Conservation (phyloP, 2,113 vertebrate species). For the Corythornis cristatus region DNA sequence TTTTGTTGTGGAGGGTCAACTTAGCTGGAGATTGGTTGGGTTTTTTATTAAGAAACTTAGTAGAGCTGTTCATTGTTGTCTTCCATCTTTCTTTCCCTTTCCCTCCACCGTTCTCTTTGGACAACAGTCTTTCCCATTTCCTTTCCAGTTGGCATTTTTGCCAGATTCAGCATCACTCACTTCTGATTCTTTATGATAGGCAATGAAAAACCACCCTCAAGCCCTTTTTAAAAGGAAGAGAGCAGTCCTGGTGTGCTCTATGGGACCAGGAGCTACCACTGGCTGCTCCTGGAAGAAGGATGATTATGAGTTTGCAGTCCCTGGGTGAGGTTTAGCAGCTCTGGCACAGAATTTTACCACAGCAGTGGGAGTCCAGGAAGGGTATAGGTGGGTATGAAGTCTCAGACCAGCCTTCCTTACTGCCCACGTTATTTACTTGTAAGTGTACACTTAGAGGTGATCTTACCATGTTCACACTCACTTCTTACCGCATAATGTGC, state of each 20-base stretch:
- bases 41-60: not conserved
- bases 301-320: not conserved
- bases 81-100: not conserved
- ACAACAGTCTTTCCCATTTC: not conserved
- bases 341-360: not conserved
- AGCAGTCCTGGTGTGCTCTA: not conserved
- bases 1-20: not conserved
- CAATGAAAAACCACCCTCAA: not conserved
- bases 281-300: not conserved
- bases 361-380: not conserved
- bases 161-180: not conserved
- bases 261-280: not conserved
- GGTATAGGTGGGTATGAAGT: not conserved
- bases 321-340: not conserved
- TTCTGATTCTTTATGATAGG: not conserved
- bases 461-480: not conserved
- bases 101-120: not conserved
- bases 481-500: fast-evolving
- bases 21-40: not conserved
- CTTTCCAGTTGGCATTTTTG: not conserved
- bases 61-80: not conserved
- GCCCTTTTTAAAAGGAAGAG: not conserved
- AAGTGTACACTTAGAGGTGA: not conserved
- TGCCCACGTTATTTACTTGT: not conserved
- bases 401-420: not conserved